A percentile compares a stretch with the other conserved stretches of the same genome.
Conservation (phyloP, 2,797 vertebrate species). For the Betta splendens region DNA sequence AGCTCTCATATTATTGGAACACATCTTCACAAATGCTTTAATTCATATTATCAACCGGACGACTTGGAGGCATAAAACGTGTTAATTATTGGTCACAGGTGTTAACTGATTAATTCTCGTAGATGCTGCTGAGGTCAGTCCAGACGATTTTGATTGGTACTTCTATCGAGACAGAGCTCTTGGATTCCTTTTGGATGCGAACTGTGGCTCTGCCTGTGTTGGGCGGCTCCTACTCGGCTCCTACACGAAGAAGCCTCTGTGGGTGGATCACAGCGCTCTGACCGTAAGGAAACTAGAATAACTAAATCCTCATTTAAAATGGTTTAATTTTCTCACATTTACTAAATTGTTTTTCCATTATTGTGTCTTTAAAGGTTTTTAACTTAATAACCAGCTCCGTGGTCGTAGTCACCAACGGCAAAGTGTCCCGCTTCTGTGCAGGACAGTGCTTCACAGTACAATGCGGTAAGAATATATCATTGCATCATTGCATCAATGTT, state of each 20-base stretch:
- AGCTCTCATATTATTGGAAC: no score
- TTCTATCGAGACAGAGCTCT: slow-evolving; percentile 71
- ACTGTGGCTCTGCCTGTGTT: slow-evolving; percentile 58
- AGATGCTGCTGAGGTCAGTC: slow-evolving; percentile 56
- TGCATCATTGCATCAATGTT: no score
- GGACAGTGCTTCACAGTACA: slow-evolving; percentile 77
- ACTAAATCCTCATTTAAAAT: background rate
- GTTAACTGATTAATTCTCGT: background rate
- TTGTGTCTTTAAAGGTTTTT: slow-evolving; percentile 69
- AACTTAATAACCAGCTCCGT: slow-evolving; percentile 78
- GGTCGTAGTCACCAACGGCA: slow-evolving; percentile 61
- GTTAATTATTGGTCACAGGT: background rate
- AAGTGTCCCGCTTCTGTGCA: slow-evolving; percentile 45
- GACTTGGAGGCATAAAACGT: no score
- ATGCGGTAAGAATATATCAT: slow-evolving; percentile 67
- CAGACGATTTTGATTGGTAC: slow-evolving; percentile 81
- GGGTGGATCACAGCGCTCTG: slow-evolving; percentile 77
- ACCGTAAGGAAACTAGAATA: slow-evolving; percentile 67
- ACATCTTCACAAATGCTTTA: no score
- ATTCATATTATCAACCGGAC: no score
- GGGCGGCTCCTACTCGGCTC: slow-evolving; percentile 83
- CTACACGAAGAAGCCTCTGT: slow-evolving; percentile 81
- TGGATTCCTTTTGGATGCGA: slow-evolving; percentile 72
- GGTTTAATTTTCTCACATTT: background rate
- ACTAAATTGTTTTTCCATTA: fast-evolving